Evolutionary conservation across 2,113 vertebrate genomes (phyloP).

Genomic region (Rhinogobius similis): DNA sequence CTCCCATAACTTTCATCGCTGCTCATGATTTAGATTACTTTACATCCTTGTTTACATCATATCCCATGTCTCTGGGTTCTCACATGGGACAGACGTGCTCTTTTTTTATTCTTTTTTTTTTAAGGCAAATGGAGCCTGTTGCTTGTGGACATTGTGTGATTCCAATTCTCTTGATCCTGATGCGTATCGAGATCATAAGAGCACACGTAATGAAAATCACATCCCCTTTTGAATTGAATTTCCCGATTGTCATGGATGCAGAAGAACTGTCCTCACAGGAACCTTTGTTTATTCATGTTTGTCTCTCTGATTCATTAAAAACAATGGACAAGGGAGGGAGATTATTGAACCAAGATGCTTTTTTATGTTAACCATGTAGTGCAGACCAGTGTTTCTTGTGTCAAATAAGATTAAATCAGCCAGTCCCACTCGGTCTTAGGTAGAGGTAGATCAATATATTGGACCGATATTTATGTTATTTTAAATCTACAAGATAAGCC

Average conservation of each 20-base stretch:
- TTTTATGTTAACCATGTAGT: background rate
- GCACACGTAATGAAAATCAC: conserved; percentile 33
- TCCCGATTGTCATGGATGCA: conserved; percentile 28
- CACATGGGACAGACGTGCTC: conserved; percentile 29
- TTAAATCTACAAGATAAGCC: too few species aligned
- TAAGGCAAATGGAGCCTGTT: conserved; percentile 11
- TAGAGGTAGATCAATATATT: too few species aligned
- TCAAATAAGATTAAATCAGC: background rate
- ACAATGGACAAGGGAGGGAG: too few species aligned
- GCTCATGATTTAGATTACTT: conserved; percentile 41
- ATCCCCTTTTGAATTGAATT: conserved; percentile 37
- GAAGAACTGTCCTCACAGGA: conserved; percentile 34
- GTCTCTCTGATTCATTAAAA: background rate
- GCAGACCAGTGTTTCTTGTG: background rate
- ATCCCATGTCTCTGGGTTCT: conserved; percentile 14
- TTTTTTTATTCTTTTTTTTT: too few species aligned
- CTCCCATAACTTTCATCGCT: conserved; percentile 10
- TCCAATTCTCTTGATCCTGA: conserved; percentile 55
- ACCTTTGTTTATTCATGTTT: conserved; percentile 36
- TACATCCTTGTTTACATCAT: conserved; percentile 24
- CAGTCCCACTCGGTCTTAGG: too few species aligned
- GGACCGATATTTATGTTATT: too few species aligned
- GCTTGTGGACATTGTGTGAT: conserved; percentile 25
- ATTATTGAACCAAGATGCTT: background rate
- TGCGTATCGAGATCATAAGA: conserved; percentile 41